These are phyloP conservation scores for Eupithecia tripunctaria DNA, from an alignment of 2,888 invertebrate genomes.

Conservation along the genomic window DNA sequence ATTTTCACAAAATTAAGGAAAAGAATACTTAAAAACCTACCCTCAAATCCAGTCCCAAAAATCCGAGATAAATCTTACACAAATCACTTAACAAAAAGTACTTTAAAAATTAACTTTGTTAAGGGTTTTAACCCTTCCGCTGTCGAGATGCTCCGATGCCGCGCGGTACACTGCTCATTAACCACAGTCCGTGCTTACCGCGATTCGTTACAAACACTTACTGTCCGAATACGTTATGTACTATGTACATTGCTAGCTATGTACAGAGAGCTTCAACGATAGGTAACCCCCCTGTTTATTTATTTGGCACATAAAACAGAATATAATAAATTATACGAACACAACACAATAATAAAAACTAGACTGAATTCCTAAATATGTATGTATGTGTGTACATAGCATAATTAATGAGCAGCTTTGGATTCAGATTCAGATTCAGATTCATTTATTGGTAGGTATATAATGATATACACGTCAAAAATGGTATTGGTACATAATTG, in stretches of 20 bases:
- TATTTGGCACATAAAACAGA: no score
- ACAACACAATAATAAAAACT: no score
- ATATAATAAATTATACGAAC: no score
- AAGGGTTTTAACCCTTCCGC: background rate
- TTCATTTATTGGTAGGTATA: no score
- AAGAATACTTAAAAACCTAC: conserved; percentile 2
- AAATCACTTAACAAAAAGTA: background rate
- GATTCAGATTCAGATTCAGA: no score
- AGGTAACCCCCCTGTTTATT: background rate
- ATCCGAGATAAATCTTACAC: conserved; percentile 2
- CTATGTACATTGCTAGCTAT: background rate
- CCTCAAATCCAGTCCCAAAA: background rate
- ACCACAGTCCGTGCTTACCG: conserved; percentile 22
- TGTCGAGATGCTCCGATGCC: conserved; percentile 36
- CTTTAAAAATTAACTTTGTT: background rate
- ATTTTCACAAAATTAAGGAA: background rate
- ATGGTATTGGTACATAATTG: no score
- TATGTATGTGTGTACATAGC: no score
- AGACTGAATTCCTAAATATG: no score
- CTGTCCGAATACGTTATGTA: conserved; percentile 2
- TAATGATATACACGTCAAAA: no score
- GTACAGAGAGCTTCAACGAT: background rate
- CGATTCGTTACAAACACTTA: conserved; percentile 12
- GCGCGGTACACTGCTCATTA: conserved; percentile 44
- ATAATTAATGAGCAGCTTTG: no score